A percentile compares a stretch with the other conserved stretches of the same genome.
Conservation (phyloP, 30 jellyfish, hydroid and myxozoan species). For the Sanderia malayensis region DNA sequence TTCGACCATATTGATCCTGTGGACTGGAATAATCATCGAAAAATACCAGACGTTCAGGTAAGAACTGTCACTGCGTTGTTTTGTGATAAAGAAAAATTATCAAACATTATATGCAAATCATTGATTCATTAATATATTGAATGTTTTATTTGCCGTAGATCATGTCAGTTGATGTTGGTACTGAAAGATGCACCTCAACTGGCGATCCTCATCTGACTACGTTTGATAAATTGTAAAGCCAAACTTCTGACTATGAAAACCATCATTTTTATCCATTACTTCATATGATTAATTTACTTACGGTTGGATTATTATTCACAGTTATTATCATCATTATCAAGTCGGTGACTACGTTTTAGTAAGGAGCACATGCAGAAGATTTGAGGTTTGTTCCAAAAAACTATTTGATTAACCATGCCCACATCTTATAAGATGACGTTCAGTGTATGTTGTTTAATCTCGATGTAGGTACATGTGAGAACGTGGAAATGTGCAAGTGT, state of each 20-base stretch:
- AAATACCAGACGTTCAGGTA: constrained; percentile 81
- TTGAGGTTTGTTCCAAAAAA: constrained; percentile 47
- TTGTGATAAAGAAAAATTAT: neutral
- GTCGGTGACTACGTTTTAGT: constrained; percentile 90
- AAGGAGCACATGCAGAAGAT: constrained; percentile 68
- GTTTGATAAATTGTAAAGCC: constrained; percentile 62
- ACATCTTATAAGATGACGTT: neutral
- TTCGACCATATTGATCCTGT: constrained; percentile 81
- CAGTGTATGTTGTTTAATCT: neutral
- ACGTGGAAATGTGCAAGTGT: constrained; percentile 89
- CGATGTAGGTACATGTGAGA: constrained; percentile 76
- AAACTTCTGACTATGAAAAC: neutral
- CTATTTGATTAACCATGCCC: neutral
- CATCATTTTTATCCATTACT: neutral
- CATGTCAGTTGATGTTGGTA: constrained; percentile 68
- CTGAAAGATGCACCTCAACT: constrained; percentile 81
- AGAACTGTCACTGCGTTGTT: neutral
- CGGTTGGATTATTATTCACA: neutral
- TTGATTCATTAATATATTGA: neutral
- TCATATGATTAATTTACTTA: neutral
- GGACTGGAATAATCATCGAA: constrained; percentile 75
- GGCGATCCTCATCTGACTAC: constrained; percentile 95
- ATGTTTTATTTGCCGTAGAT: constrained; percentile 26
- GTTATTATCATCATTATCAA: constrained; percentile 68
- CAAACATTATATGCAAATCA: neutral